These are phyloP conservation scores for Zaprionus capensis DNA, from an alignment of 1,140 invertebrate species.

Conservation along the genomic window DNA sequence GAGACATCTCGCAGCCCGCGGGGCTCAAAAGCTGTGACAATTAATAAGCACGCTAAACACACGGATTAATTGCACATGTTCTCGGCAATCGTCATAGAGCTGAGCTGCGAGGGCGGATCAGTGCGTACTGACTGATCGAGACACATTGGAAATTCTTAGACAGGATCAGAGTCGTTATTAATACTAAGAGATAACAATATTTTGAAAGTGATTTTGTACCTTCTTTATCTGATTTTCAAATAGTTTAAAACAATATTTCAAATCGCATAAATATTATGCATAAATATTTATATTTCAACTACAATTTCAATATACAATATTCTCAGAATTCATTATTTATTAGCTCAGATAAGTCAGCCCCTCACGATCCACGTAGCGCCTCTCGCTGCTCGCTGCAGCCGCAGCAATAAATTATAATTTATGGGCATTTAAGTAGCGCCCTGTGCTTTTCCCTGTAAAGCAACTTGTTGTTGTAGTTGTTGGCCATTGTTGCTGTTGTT, in stretches of 20 bases:
- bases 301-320: background rate
- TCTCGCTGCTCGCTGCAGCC: slow-evolving; percentile 24
- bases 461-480: slow-evolving; percentile 39
- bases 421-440: slow-evolving; percentile 76
- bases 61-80: slow-evolving; percentile 84
- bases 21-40: slow-evolving; percentile 60
- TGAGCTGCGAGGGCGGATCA: slow-evolving; percentile 40
- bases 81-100: slow-evolving; percentile 1
- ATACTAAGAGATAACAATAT: too few relatives aligned
- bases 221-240: too few relatives aligned
- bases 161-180: background rate
- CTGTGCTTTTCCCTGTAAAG: slow-evolving; percentile 48
- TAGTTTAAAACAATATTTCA: too few relatives aligned
- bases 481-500: slow-evolving; percentile 33
- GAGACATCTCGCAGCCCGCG: slow-evolving; percentile 36
- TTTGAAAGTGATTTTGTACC: too few relatives aligned
- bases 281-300: background rate
- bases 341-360: background rate
- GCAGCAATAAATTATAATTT: slow-evolving; percentile 80
- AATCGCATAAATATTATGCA: too few relatives aligned
- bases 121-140: background rate
- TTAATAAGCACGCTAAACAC: slow-evolving; percentile 77
- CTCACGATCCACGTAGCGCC: slow-evolving; percentile 10
- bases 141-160: background rate
- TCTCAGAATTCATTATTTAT: background rate